A percentile compares a stretch with the other conserved stretches of the same genome.
phyloP scores from a whole-genome alignment of 2,797 vertebrate genomes.

The Lagorchestes hirsutus region DNA sequence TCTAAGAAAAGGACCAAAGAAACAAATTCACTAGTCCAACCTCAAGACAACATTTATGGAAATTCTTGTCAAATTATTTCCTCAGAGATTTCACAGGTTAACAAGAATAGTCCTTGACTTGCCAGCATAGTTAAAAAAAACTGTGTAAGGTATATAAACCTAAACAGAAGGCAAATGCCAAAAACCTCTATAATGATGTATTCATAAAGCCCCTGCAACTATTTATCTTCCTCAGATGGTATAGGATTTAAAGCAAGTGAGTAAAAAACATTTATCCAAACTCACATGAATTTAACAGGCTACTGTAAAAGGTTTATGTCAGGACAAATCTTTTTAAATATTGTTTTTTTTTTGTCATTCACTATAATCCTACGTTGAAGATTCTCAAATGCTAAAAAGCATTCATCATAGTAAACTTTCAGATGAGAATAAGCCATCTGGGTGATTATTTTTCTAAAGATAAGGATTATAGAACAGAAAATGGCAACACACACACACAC shows the following conservation, averaged over 20 bases:
- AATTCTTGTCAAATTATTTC: neutral
- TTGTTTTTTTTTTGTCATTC: neutral
- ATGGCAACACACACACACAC: neutral
- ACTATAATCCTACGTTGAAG: conserved; percentile 14
- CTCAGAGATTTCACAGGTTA: neutral
- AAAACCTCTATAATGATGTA: conserved; percentile 3
- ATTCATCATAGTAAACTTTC: conserved; percentile 3
- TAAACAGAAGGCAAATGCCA: neutral
- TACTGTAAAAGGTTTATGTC: neutral
- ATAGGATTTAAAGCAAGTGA: neutral
- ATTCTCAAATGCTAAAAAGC: neutral
- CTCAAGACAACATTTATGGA: neutral
- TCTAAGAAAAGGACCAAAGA: neutral
- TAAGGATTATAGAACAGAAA: neutral
- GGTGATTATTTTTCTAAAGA: neutral
- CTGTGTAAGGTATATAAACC: neutral
- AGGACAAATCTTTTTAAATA: neutral
- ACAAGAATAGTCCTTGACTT: neutral
- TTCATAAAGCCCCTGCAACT: neutral
- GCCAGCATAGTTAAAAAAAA: neutral
- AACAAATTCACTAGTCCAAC: neutral
- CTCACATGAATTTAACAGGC: neutral
- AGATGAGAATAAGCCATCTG: neutral
- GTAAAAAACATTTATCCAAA: neutral
- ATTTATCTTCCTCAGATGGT: neutral